Base-by-base conservation (phyloP, 2,888 invertebrate genomes). In the Acronicta alni region DNA sequence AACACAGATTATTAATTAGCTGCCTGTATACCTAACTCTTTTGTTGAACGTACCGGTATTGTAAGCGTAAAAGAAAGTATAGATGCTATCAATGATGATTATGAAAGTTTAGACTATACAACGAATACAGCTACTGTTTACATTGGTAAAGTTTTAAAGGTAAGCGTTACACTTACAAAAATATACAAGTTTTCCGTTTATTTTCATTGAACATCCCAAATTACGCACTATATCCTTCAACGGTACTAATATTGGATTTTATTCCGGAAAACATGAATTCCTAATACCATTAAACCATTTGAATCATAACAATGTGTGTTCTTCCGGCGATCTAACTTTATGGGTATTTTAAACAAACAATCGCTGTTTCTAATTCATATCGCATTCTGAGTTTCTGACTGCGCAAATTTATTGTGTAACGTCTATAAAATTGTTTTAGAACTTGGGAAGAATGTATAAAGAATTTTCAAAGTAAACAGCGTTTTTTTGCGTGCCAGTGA, bases 181-280 rank as follows among this genome's bases (percentile, higher is more conserved):
- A 44, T 17, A 47, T 17, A 55, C 23, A 51, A 60, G 39, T 45
- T 52, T 52, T 38, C 42, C 18, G 69, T 73, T 61, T 67, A 67
- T 67, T 73, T 68, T 73, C 41, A 69, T 62, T 35, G 44, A 26
- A 41, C 41, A 54, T 55, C 51, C 54, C 54, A 55, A 67, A 73
- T 73, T 67, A 67, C 60, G 9, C 20, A 45, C 43, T 55, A 74
- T 52, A 74, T 74, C 75, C 55, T 69, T 68, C 75, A 74, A 8
- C 70, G 41, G 42, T 47, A 69, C 75, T 70, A 70, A 74, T 64
- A 70, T 63, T 57, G 65, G 69, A 52, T 75, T 70, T 70, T 64
- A 70, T 69, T 74, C 65, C 71, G 77, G 78, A 74, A 74, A 60
- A 54, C 65, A 69, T 77, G 64, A 73, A 74, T 74, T 53, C 30